phyloP scores from a whole-genome alignment of 2,797 vertebrate species.

The Enteromius fasciolatus region DNA sequence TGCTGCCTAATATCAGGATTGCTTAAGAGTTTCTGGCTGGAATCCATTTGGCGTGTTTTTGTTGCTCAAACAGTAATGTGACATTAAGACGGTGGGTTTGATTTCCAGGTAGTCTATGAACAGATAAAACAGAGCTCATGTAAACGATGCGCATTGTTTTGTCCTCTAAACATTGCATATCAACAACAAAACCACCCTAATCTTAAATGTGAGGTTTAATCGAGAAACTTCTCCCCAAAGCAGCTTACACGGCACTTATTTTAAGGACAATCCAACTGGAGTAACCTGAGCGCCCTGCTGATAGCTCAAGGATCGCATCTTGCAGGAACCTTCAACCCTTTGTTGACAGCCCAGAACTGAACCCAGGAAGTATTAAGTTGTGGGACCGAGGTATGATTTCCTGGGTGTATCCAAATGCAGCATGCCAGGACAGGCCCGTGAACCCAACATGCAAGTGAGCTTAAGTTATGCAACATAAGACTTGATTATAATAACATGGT shows the following conservation, averaged over 20 bases:
- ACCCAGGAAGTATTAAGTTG: not conserved
- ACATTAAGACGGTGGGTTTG: not conserved
- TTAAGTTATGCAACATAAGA: not conserved
- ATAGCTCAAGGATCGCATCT: constrained; percentile 14
- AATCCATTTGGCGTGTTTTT: not conserved
- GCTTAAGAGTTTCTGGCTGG: not conserved
- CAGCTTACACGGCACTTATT: constrained; percentile 4
- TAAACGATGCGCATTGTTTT: not conserved
- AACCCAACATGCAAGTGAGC: not conserved
- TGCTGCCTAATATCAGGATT: not conserved
- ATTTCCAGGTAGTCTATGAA: not conserved
- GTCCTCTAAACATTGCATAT: not conserved
- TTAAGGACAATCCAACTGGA: not conserved
- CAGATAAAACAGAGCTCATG: not conserved
- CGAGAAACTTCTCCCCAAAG: not conserved
- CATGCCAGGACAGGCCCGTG: constrained; percentile 25
- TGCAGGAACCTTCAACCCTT: not conserved
- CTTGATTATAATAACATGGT: not conserved
- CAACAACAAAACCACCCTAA: not conserved
- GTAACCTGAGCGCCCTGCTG: constrained; percentile 6
- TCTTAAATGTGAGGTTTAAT: not conserved
- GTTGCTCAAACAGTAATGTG: not conserved
- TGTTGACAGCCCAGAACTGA: not conserved
- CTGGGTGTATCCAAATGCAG: not conserved
- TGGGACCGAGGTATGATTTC: not conserved